phyloP scores from a whole-genome alignment of 2,888 invertebrate species.

The Coelopa pilipes region DNA sequence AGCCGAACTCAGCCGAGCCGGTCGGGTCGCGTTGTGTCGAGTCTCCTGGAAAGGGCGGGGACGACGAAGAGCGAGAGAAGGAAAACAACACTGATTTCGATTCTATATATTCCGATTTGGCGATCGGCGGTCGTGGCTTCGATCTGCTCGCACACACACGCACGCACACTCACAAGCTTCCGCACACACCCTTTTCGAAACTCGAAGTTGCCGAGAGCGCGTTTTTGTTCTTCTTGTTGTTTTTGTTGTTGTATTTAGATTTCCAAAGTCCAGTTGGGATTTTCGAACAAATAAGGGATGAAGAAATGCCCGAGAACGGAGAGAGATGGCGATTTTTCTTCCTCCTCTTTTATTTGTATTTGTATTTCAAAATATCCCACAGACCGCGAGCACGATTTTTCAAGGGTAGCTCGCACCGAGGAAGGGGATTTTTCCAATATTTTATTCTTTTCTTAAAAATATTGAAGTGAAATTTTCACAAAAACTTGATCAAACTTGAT shows the following conservation, averaged over 20 bases:
- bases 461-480: constrained; percentile 5
- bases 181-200: constrained; percentile 22
- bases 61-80: too few relatives aligned
- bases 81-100: too few relatives aligned
- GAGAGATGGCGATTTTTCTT: too few relatives aligned
- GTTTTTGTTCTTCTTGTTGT: constrained; percentile 21
- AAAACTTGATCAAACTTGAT: background rate
- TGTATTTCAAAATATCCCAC: constrained; percentile 17
- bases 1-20: constrained; percentile 29
- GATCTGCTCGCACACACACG: background rate
- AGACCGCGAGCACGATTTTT: constrained; percentile 28
- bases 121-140: too few relatives aligned
- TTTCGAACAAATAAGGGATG: constrained; percentile 37
- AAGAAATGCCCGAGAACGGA: background rate
- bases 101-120: too few relatives aligned
- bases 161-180: background rate
- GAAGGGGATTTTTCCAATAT: background rate
- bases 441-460: background rate
- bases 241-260: constrained; percentile 23
- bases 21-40: background rate
- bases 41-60: too few relatives aligned
- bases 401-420: constrained; percentile 37
- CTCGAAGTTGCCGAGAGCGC: background rate
- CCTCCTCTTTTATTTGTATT: background rate
- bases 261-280: constrained; percentile 36